phyloP scores from a whole-genome alignment of 2,888 invertebrate genomes.

The Nomada ruficornis region DNA sequence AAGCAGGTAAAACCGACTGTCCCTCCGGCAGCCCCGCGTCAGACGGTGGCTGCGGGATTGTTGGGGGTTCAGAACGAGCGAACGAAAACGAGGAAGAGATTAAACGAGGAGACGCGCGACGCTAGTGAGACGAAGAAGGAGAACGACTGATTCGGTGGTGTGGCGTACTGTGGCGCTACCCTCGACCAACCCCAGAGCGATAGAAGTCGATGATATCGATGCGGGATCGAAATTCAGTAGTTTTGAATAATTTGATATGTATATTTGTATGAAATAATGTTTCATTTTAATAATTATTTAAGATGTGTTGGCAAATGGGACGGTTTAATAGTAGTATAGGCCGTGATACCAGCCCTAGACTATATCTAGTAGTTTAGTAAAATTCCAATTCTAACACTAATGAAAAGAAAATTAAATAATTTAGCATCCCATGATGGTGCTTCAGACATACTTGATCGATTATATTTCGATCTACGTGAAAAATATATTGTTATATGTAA shows the following conservation, averaged over 20 bases:
- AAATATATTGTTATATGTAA: too few relatives aligned
- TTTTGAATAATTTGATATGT: not conserved
- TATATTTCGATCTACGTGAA: too few relatives aligned
- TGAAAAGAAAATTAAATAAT: too few relatives aligned
- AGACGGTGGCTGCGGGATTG: conserved; percentile 69
- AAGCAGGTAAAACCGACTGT: conserved; percentile 68
- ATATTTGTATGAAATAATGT: not conserved
- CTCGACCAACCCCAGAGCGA: conserved; percentile 22
- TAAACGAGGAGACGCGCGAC: conserved; percentile 37
- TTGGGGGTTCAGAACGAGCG: conserved; percentile 62
- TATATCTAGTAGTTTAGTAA: too few relatives aligned
- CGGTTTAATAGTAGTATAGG: too few relatives aligned
- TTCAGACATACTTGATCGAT: too few relatives aligned
- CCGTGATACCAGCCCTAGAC: too few relatives aligned
- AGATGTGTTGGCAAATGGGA: not conserved
- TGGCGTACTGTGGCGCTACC: conserved; percentile 40
- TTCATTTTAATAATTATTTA: not conserved
- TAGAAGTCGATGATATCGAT: not conserved
- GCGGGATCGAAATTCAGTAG: not conserved
- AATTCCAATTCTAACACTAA: too few relatives aligned
- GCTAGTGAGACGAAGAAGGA: conserved; percentile 32
- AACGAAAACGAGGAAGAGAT: conserved; percentile 46
- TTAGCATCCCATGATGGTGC: too few relatives aligned
- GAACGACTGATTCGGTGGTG: conserved; percentile 29
- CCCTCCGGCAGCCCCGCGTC: conserved; percentile 63